These are phyloP conservation scores for Drosophila persimilis DNA, from an alignment of 1,140 invertebrate species.

Conservation along the genomic window DNA sequence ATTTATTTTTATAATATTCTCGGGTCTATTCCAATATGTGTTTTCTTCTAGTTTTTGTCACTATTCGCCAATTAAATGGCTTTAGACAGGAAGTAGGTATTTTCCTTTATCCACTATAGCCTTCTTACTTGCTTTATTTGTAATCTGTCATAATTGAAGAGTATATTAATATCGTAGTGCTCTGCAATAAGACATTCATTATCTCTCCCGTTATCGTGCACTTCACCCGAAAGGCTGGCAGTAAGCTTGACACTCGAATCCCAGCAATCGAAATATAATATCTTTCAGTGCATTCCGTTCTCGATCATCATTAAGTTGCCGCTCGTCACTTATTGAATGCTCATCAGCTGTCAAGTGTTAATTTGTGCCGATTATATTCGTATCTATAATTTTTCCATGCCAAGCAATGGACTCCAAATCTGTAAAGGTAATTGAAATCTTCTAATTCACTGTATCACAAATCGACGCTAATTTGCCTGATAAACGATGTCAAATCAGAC, in stretches of 20 bases:
- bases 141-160: slow-evolving; percentile 64
- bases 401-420: slow-evolving; percentile 39
- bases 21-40: slow-evolving; percentile 19
- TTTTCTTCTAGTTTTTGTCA: slow-evolving; percentile 33
- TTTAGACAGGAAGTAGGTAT: slow-evolving; percentile 18
- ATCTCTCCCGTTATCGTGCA: slow-evolving; percentile 44
- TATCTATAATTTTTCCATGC: slow-evolving; percentile 49
- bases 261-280: slow-evolving; percentile 14
- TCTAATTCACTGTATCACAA: slow-evolving; percentile 21
- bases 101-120: slow-evolving; percentile 14
- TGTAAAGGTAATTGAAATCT: slow-evolving; percentile 42
- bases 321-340: slow-evolving; percentile 8
- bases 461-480: slow-evolving; percentile 58
- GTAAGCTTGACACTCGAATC: slow-evolving; percentile 24
- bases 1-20: slow-evolving; percentile 50
- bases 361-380: slow-evolving; percentile 46
- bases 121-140: slow-evolving; percentile 13
- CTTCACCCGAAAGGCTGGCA: slow-evolving; percentile 25
- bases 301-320: slow-evolving; percentile 24
- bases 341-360: slow-evolving; percentile 47
- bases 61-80: slow-evolving; percentile 9
- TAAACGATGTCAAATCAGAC: slow-evolving; percentile 24
- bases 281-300: slow-evolving; percentile 18
- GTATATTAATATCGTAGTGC: slow-evolving; percentile 36
- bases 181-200: slow-evolving; percentile 49